Evolutionary conservation across 2,888 invertebrate genomes (phyloP).

Genomic region (Hedychridium roseum): DNA sequence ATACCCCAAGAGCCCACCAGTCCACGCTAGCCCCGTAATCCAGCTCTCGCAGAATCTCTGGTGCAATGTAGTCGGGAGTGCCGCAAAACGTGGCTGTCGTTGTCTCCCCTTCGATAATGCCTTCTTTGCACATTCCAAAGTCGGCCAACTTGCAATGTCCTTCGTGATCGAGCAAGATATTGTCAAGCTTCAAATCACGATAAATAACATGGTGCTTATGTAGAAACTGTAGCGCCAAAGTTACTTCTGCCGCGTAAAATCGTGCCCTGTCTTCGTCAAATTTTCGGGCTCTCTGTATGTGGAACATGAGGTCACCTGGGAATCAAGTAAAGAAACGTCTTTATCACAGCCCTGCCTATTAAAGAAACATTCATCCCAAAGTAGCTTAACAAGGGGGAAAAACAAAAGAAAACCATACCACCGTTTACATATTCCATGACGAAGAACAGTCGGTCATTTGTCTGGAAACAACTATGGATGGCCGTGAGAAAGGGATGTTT

Average conservation of each 20-base stretch:
- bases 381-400: too few relatives aligned
- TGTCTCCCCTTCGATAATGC: slow-evolving; percentile 85
- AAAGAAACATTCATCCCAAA: background rate
- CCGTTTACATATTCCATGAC: slow-evolving; percentile 99
- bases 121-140: slow-evolving; percentile 99
- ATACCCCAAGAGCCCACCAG: slow-evolving; percentile 97
- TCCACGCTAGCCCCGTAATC: slow-evolving; percentile 91
- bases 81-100: slow-evolving; percentile 94
- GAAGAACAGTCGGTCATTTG: slow-evolving; percentile 94
- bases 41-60: slow-evolving; percentile 94
- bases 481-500: slow-evolving; percentile 98
- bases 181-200: slow-evolving; percentile 98
- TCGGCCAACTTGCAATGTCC: slow-evolving; percentile 95
- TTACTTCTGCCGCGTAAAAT: slow-evolving; percentile 99
- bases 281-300: slow-evolving; percentile 97
- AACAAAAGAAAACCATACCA: slow-evolving; percentile 59
- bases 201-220: slow-evolving; percentile 98
- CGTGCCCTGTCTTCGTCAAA: slow-evolving; percentile 96
- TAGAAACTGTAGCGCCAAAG: slow-evolving; percentile 95
- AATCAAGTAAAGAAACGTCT: too few relatives aligned
- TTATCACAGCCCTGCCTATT: too few relatives aligned
- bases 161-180: slow-evolving; percentile 95
- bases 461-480: slow-evolving; percentile 97
- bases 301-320: slow-evolving; percentile 93
- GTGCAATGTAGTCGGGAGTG: slow-evolving; percentile 99